Evolutionary conservation across 1,140 invertebrate genomes (phyloP).

Genomic region (Aphelinus atriplicis): DNA sequence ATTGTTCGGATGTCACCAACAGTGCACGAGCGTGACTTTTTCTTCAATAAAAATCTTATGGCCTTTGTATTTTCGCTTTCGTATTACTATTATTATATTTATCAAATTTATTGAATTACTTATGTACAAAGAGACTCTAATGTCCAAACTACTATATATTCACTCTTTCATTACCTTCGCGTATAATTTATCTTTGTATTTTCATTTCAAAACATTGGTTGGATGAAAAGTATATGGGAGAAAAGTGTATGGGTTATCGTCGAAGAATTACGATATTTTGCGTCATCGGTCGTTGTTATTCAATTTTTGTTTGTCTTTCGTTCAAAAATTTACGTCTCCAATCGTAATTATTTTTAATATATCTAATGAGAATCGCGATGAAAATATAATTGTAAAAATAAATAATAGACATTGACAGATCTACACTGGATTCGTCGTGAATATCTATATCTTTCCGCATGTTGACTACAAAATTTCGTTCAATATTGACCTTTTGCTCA

Average conservation of each 20-base stretch:
- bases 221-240: conserved; percentile 35
- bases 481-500: background rate
- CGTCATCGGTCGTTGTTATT: background rate
- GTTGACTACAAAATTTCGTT: conserved; percentile 7
- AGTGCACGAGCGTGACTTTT: background rate
- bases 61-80: conserved; percentile 6
- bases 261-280: conserved; percentile 28
- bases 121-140: conserved; percentile 40
- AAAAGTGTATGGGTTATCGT: conserved; percentile 14
- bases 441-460: background rate
- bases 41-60: conserved; percentile 21
- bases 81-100: conserved; percentile 20
- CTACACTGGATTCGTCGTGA: background rate
- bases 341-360: background rate
- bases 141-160: conserved; percentile 15
- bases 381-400: conserved; percentile 8
- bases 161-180: conserved; percentile 8
- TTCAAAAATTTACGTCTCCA: too few species aligned
- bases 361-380: conserved; percentile 14
- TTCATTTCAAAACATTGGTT: conserved; percentile 4
- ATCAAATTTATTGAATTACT: conserved; percentile 35
- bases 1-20: conserved; percentile 11
- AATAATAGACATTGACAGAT: background rate
- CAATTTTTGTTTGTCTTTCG: background rate
- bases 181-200: background rate